phyloP scores from a whole-genome alignment of 2,113 vertebrate species.

The Percina caprodes region DNA sequence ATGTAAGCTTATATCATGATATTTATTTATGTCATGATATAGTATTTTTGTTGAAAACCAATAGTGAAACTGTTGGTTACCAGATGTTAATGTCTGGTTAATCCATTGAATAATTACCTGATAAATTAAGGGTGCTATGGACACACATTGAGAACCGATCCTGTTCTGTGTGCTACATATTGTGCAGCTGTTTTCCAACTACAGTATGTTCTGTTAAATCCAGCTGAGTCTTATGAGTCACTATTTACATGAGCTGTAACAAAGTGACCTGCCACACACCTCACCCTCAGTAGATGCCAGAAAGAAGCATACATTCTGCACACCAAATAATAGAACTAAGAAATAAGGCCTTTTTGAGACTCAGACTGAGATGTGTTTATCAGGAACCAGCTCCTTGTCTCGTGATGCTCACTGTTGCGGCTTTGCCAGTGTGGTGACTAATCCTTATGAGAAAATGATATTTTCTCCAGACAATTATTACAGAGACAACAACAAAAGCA shows the following conservation, averaged over 20 bases:
- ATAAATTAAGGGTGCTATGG: not conserved
- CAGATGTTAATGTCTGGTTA: not conserved
- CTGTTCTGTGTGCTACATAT: not conserved
- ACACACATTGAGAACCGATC: not conserved
- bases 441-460: constrained; percentile 19
- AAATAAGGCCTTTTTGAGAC: not conserved
- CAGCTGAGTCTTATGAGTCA: constrained; percentile 7
- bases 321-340: not conserved
- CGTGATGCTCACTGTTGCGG: constrained; percentile 5
- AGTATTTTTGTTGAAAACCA: not conserved
- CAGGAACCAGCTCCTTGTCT: not conserved
- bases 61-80: not conserved
- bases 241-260: not conserved
- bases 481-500: not conserved
- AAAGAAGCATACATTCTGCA: not conserved
- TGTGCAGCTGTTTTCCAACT: not conserved
- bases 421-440: constrained; percentile 13
- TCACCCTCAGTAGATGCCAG: not conserved
- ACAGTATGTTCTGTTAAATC: constrained; percentile 1
- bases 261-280: not conserved
- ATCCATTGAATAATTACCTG: not conserved
- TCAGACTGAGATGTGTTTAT: constrained; percentile 27
- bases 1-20: not conserved
- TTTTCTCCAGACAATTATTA: constrained; percentile 16
- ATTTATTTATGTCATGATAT: not conserved